Base-by-base conservation (phyloP, 2,113 vertebrate genomes). In the Siniperca knerii region DNA sequence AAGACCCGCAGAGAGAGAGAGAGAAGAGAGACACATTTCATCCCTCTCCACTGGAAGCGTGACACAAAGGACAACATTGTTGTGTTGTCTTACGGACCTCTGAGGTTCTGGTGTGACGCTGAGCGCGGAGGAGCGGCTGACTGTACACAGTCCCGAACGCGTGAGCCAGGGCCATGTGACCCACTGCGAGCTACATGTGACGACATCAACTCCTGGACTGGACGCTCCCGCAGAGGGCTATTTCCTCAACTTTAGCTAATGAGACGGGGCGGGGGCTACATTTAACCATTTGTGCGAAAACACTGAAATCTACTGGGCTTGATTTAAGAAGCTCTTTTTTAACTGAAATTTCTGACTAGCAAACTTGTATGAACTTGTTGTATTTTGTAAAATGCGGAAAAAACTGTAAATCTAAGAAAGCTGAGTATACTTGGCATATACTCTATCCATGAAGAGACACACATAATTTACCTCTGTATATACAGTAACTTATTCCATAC, bases 51-150 rank as follows among this genome's bases (percentile, higher is more conserved):
- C 46, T 78, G 69, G 52, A 48, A n/a, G 54, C 1, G 33, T 46
- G 71, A 75, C 64, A 86, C 87, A 93, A 90, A 88, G 77, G 62
- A 29, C 44, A 2, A 62, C 79, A 21, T 42, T 92, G 85, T 91
- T 75, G 42, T 52, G 55, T 66, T 20, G 42, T 62, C 54, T 72
- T 8, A 60, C 73, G 80, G 88, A 82, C 83, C 66, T 80, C 50
- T 16, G 37, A 60, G 66, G 78, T 42, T 60, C 21, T 65, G 50
- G 83, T 2, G 23, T 80, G 91, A 87, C 44, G 66, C 72, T 20
- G 68, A 83, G 58, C 20, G 33, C 54, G 6, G 73, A 76, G 44
- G 35, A 60, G 73, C 52, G 12, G 75, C 69, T 77, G 65, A 87
- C 73, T 79, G 57, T 20, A 44, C 20, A 23, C 72, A 25, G 61